Evolutionary conservation across 2,113 vertebrate genomes (phyloP).

Genomic region (Anarrhichthys ocellatus): DNA sequence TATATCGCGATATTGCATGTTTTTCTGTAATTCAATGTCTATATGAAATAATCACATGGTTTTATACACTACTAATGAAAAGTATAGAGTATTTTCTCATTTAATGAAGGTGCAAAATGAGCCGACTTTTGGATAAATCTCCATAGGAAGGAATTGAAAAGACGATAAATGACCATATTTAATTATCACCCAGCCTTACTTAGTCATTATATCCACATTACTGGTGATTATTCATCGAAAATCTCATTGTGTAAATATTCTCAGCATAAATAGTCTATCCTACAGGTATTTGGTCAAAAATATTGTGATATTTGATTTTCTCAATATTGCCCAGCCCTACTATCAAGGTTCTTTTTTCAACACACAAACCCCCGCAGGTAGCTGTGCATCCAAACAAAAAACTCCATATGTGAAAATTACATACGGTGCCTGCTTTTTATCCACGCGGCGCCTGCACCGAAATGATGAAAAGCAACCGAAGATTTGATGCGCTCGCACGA

Average conservation of each 20-base stretch:
- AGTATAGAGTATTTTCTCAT: neutral
- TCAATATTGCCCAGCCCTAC: neutral
- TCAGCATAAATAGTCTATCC: neutral
- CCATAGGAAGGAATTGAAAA: neutral
- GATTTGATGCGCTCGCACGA: constrained; percentile 21
- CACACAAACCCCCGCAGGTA: neutral
- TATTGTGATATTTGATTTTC: neutral
- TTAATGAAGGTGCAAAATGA: neutral
- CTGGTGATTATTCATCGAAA: neutral
- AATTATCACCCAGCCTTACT: neutral
- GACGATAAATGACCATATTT: neutral
- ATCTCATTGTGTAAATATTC: neutral
- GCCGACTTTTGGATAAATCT: neutral
- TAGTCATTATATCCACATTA: neutral
- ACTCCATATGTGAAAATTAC: constrained; percentile 15
- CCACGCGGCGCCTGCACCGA: constrained; percentile 1
- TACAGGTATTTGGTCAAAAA: neutral
- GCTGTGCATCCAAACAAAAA: constrained; percentile 9
- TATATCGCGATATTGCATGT: too few species aligned
- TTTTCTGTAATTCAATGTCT: too few species aligned
- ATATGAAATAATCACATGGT: too few species aligned
- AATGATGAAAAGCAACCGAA: constrained; percentile 37
- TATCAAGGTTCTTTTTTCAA: neutral
- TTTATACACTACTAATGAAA: neutral
- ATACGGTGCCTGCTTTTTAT: neutral